Evolutionary conservation across 2,797 vertebrate genomes (phyloP).

Genomic region (Tenualosa thibaudeaui): DNA sequence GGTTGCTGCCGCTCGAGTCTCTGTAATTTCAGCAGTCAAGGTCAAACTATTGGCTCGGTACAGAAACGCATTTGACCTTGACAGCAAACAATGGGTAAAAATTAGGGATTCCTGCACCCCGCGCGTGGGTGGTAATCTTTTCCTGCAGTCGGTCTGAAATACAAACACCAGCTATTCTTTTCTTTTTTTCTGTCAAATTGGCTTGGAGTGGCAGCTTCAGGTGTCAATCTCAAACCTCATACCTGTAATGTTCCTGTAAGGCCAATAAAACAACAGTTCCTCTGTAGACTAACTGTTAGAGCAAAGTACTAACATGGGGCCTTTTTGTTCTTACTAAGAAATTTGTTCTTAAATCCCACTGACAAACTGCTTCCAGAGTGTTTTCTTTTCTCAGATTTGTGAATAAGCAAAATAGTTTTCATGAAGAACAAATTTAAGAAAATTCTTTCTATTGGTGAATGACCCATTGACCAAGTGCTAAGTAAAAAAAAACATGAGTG

Average conservation of each 20-base stretch:
- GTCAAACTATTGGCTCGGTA: slow-evolving; percentile 13
- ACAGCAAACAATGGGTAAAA: not conserved
- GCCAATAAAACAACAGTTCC: too few species aligned
- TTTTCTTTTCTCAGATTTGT: too few species aligned
- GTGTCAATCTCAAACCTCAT: not conserved
- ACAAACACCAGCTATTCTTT: not conserved
- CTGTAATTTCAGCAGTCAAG: slow-evolving; percentile 37
- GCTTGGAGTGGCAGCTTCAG: not conserved
- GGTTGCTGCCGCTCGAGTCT: slow-evolving; percentile 16
- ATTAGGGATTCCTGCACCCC: not conserved
- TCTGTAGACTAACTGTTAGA: too few species aligned
- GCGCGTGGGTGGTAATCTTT: not conserved
- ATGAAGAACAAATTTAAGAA: too few species aligned
- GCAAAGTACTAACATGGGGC: slow-evolving; percentile 23
- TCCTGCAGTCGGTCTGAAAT: not conserved
- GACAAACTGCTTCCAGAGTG: too few species aligned
- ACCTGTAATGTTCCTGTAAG: too few species aligned
- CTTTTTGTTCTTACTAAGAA: too few species aligned
- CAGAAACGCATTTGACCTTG: not conserved
- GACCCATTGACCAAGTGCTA: too few species aligned
- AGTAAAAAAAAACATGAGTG: slow-evolving; percentile 49
- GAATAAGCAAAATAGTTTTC: too few species aligned
- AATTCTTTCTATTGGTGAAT: too few species aligned
- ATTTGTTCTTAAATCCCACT: too few species aligned
- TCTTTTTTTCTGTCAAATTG: not conserved